Conservation (phyloP, 2,797 vertebrate species). For the Anas bernieri region DNA sequence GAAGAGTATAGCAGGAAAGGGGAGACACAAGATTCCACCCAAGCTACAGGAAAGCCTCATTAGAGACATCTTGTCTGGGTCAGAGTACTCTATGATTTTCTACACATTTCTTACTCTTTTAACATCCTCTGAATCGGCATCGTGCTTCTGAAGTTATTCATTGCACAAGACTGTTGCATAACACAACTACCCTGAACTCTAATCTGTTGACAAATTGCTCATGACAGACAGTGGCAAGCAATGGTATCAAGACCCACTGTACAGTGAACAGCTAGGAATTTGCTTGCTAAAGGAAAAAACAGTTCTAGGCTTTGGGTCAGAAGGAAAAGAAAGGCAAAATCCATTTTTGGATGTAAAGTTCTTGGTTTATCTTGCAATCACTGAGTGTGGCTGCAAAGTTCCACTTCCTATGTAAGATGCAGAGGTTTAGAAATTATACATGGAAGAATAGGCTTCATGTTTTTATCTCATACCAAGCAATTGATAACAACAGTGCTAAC, state of each 20-base stretch:
- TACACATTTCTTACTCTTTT: background rate
- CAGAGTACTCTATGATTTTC: background rate
- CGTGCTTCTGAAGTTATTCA: background rate
- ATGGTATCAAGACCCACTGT: background rate
- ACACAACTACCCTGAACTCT: background rate
- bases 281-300: background rate
- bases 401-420: background rate
- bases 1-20: background rate
- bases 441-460: background rate
- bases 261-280: background rate
- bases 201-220: background rate
- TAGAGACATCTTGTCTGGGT: background rate
- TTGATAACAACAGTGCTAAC: background rate
- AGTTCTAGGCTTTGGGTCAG: background rate
- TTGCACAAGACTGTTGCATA: background rate
- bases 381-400: background rate
- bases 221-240: background rate
- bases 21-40: background rate
- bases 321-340: background rate
- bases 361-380: background rate
- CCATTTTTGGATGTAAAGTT: background rate
- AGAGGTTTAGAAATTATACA: background rate
- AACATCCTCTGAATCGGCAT: fast-evolving
- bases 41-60: background rate
- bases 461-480: background rate